These are phyloP conservation scores for Motacilla tschutschensis DNA, from an alignment of 2,113 vertebrate species.

Conservation along the genomic window DNA sequence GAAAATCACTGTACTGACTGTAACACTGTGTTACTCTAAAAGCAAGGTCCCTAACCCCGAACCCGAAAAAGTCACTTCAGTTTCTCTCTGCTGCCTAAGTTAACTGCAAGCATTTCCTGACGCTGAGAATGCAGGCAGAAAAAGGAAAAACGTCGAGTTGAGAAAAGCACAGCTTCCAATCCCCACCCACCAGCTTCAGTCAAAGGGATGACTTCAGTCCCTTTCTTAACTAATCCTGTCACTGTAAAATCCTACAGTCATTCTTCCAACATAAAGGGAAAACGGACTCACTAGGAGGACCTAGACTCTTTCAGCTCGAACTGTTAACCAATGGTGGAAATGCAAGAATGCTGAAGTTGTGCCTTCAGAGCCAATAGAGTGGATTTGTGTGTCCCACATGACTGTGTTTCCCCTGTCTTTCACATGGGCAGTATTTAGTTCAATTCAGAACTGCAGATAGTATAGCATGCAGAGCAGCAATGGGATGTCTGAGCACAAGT, in stretches of 20 bases:
- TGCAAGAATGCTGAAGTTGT: conserved; percentile 77
- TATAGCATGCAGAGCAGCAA: conserved; percentile 73
- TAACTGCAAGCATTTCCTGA: conserved; percentile 48
- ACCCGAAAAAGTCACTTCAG: conserved; percentile 12
- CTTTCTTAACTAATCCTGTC: conserved; percentile 73
- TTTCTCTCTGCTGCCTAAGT: conserved; percentile 20
- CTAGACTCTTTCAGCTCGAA: conserved; percentile 72
- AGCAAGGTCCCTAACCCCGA: background rate
- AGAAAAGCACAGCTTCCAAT: conserved; percentile 53
- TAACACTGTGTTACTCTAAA: background rate
- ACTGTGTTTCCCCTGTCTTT: conserved; percentile 78
- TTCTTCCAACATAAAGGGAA: conserved; percentile 80
- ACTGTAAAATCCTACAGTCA: conserved; percentile 77
- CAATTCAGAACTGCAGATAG: conserved; percentile 83
- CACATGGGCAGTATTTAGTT: conserved; percentile 77
- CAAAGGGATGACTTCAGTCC: conserved; percentile 69
- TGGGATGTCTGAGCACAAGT: conserved; percentile 74
- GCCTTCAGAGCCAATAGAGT: conserved; percentile 81
- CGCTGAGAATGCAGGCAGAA: conserved; percentile 34
- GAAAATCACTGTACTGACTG: background rate
- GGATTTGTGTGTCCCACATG: conserved; percentile 79
- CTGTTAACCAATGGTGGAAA: conserved; percentile 82
- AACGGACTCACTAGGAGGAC: conserved; percentile 69
- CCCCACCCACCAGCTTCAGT: conserved; percentile 64
- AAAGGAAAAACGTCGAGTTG: conserved; percentile 42